Evolutionary conservation across 2,797 vertebrate species (phyloP).

Genomic region (Silurus aristotelis): DNA sequence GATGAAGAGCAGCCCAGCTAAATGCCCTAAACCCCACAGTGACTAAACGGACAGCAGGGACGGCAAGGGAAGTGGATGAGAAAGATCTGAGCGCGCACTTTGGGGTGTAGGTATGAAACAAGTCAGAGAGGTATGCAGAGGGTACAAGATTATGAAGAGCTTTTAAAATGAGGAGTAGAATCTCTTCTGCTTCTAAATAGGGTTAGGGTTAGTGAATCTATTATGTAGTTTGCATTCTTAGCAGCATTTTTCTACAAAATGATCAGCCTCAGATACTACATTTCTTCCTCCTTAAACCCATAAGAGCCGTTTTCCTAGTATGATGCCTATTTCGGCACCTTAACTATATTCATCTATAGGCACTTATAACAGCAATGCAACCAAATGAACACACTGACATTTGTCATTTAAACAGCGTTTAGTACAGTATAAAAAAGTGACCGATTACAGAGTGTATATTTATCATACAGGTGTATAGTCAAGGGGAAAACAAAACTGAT

Average conservation of each 20-base stretch:
- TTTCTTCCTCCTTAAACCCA: not conserved
- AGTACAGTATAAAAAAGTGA: constrained; percentile 11
- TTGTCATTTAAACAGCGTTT: not conserved
- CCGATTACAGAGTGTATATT: not conserved
- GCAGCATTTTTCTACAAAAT: not conserved
- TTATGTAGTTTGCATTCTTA: not conserved
- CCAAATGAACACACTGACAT: not conserved
- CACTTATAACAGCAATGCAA: not conserved
- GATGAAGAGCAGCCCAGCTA: too few species aligned
- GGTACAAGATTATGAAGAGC: too few species aligned
- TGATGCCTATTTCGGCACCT: not conserved
- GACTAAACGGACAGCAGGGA: too few species aligned
- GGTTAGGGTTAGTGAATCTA: not conserved
- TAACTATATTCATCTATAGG: not conserved
- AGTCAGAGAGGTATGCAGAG: too few species aligned
- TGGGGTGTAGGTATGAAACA: too few species aligned
- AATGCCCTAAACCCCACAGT: too few species aligned
- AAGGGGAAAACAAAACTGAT: too few species aligned
- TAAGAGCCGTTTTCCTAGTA: too few species aligned
- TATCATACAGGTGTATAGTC: constrained; percentile 1
- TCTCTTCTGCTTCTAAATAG: not conserved
- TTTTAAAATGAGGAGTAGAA: too few species aligned
- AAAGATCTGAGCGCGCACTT: too few species aligned
- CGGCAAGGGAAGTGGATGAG: too few species aligned
- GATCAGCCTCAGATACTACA: not conserved